Evolutionary conservation across 2,113 vertebrate species (phyloP).

Genomic region (Microtus oregoni): DNA sequence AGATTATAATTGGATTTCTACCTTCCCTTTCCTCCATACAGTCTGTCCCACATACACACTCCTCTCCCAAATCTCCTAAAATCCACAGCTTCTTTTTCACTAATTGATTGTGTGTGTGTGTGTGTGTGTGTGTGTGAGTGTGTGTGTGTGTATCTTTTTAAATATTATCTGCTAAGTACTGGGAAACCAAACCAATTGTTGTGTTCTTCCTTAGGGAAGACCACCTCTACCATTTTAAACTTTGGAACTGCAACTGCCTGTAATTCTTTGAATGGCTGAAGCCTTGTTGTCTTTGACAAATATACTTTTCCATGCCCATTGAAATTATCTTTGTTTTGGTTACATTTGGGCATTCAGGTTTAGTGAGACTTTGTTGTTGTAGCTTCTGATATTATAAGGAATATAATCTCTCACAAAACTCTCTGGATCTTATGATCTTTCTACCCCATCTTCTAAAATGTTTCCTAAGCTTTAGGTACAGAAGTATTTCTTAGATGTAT

Average conservation of each 20-base stretch:
- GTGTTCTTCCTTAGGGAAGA: not conserved
- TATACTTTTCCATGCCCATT: too few species aligned
- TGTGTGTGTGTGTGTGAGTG: not conserved
- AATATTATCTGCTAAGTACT: not conserved
- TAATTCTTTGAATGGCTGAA: not conserved
- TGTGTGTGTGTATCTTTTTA: too few species aligned
- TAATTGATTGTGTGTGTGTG: not conserved
- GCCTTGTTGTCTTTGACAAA: not conserved
- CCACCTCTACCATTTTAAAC: not conserved
- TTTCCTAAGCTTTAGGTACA: not conserved
- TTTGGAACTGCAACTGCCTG: not conserved
- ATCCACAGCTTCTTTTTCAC: not conserved
- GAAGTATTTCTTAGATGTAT: not conserved
- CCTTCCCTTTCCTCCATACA: too few species aligned
- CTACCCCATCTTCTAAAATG: not conserved
- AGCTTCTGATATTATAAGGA: too few species aligned
- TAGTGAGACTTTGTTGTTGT: not conserved
- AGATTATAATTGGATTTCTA: not conserved
- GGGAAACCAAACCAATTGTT: not conserved
- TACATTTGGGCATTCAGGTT: not conserved
- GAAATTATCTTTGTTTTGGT: not conserved
- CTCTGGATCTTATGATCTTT: not conserved
- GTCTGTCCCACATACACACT: not conserved
- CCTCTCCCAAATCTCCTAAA: not conserved
- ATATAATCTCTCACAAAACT: not conserved